These are phyloP conservation scores for Gymnorhina tibicen DNA, from an alignment of 2,113 vertebrate species.

Conservation along the genomic window DNA sequence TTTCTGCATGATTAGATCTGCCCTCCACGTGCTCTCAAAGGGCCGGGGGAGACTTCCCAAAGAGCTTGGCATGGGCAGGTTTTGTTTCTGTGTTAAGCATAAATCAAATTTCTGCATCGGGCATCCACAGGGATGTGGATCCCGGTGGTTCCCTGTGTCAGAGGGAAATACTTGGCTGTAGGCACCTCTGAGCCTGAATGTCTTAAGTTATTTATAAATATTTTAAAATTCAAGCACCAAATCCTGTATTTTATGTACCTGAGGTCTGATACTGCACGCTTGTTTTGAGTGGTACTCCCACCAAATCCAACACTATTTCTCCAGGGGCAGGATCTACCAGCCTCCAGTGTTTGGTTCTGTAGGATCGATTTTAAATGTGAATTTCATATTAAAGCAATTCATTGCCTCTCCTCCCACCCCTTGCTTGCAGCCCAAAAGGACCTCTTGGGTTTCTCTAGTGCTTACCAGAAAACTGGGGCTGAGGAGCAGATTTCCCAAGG, in stretches of 20 bases:
- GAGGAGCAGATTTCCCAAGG: neutral
- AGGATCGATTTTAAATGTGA: neutral
- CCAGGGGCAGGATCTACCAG: neutral
- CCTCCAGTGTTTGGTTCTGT: neutral
- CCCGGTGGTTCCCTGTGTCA: neutral
- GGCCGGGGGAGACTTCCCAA: neutral
- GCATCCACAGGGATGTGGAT: neutral
- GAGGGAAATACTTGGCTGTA: neutral
- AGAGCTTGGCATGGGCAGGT: neutral
- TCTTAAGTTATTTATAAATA: constrained; percentile 52
- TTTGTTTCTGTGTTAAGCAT: neutral
- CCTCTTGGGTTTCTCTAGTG: neutral
- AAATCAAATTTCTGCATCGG: neutral
- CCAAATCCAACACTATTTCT: neutral
- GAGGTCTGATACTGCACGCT: neutral
- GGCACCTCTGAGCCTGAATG: constrained; percentile 12
- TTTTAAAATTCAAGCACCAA: neutral
- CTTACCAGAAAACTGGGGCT: neutral
- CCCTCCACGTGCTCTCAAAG: neutral
- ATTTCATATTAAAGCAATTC: neutral
- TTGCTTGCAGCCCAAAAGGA: neutral
- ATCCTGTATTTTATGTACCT: neutral
- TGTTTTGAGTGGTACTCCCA: neutral
- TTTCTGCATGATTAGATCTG: neutral
- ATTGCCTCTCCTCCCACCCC: neutral